Evolutionary conservation across 2,888 invertebrate species (phyloP).

Genomic region (Drosophila borealis): DNA sequence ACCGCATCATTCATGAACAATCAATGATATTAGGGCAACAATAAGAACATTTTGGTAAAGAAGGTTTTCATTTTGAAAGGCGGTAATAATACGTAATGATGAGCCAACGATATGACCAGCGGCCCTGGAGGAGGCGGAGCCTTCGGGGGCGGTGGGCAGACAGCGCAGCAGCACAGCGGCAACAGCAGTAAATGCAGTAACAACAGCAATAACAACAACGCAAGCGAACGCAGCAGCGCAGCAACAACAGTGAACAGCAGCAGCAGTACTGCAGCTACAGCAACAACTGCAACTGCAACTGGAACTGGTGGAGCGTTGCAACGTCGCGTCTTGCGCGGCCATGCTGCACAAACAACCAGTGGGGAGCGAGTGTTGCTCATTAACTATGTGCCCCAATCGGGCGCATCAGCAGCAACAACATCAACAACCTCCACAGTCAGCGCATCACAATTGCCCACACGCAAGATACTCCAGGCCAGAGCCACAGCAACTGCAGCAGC

Average conservation of each 20-base stretch:
- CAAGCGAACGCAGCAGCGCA: slow-evolving; percentile 45
- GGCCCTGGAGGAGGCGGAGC: slow-evolving; percentile 81
- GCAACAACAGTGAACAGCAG: slow-evolving; percentile 52
- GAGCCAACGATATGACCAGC: slow-evolving; percentile 85
- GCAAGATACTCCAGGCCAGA: slow-evolving; percentile 75
- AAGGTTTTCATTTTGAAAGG: slow-evolving; percentile 86
- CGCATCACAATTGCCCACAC: slow-evolving; percentile 71
- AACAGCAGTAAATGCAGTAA: slow-evolving; percentile 35
- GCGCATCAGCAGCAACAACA: slow-evolving; percentile 45
- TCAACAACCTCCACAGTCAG: slow-evolving; percentile 52
- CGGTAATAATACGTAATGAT: slow-evolving; percentile 85
- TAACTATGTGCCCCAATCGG: slow-evolving; percentile 80
- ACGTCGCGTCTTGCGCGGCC: slow-evolving; percentile 80
- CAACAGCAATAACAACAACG: slow-evolving; percentile 46
- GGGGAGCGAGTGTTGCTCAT: slow-evolving; percentile 81
- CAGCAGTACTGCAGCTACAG: slow-evolving; percentile 50
- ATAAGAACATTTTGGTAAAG: slow-evolving; percentile 85
- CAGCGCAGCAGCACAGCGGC: slow-evolving; percentile 54
- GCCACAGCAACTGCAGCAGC: slow-evolving; percentile 54
- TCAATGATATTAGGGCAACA: slow-evolving; percentile 81
- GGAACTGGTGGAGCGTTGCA: slow-evolving; percentile 57
- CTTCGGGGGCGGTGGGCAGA: slow-evolving; percentile 62
- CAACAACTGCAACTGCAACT: slow-evolving; percentile 14
- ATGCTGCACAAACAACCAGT: slow-evolving; percentile 81
- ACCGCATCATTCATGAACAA: slow-evolving; percentile 35